Evolutionary conservation across 2,797 vertebrate species (phyloP).

Genomic region (Poliocrania exsul): DNA sequence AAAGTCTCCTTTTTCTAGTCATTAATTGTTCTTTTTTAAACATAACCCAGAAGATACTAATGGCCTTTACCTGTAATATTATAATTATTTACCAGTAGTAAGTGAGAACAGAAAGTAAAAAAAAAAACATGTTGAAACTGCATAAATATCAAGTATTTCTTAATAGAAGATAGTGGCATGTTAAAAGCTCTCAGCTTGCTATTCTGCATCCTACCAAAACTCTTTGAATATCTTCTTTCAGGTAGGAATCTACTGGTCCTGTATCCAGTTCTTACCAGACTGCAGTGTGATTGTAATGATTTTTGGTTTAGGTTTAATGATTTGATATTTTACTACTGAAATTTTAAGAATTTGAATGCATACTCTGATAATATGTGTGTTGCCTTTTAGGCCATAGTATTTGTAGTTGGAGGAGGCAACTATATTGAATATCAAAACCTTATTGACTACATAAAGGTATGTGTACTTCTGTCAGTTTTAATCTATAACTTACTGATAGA

Average conservation of each 20-base stretch:
- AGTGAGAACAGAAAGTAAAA: not conserved
- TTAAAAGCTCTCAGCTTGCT: not conserved
- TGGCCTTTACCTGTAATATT: not conserved
- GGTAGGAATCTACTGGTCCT: not conserved
- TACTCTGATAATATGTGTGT: not conserved
- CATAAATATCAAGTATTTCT: not conserved
- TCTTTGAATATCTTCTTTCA: not conserved
- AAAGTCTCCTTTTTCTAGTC: not conserved
- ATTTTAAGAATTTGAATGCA: not conserved
- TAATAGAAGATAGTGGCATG: not conserved
- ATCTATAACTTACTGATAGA: not conserved
- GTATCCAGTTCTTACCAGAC: not conserved
- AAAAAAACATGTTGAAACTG: not conserved
- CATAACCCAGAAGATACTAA: not conserved
- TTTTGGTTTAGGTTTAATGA: not conserved
- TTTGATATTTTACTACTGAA: not conserved
- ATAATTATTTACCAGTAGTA: not conserved
- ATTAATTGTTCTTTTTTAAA: not conserved
- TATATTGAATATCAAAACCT: conserved; percentile 99
- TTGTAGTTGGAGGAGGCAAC: conserved; percentile 97
- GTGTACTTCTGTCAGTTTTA: not conserved
- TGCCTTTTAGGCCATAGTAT: conserved; percentile 90
- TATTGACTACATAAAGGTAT: conserved; percentile 93
- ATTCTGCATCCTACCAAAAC: not conserved
- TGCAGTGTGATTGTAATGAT: not conserved